phyloP scores from a whole-genome alignment of 2,888 invertebrate species.

The Pseudeuparius sepicola region DNA sequence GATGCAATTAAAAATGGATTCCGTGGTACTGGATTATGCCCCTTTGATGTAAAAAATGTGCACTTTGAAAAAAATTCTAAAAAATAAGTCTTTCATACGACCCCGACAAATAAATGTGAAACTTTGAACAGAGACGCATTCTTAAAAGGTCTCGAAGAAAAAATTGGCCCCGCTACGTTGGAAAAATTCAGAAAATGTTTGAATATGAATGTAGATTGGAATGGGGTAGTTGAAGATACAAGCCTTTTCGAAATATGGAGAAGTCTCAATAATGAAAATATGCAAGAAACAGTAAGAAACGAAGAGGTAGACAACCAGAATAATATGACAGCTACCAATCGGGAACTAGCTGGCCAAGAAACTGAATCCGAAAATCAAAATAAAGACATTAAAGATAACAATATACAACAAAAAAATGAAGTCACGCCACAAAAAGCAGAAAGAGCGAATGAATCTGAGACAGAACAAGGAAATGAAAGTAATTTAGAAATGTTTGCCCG shows the following conservation, averaged over 20 bases:
- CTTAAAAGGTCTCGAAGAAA: constrained; percentile 5
- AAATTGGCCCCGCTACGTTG: not conserved
- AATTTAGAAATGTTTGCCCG: no score
- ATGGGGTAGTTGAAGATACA: constrained; percentile 9
- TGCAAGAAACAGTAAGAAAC: constrained; percentile 3
- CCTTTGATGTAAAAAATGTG: not conserved
- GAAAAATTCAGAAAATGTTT: constrained; percentile 4
- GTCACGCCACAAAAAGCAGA: no score
- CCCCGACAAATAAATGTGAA: no score
- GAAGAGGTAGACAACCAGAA: not conserved
- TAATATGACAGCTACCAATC: not conserved
- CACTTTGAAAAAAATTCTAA: constrained; percentile 1
- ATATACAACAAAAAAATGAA: no score
- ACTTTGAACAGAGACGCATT: no score
- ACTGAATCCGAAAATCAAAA: not conserved
- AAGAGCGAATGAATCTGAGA: no score
- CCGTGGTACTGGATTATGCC: constrained; percentile 1
- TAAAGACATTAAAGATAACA: no score
- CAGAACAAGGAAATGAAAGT: no score
- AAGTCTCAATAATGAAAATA: constrained; percentile 5
- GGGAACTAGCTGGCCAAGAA: not conserved
- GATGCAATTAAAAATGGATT: constrained; percentile 1
- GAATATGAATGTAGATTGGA: constrained; percentile 5
- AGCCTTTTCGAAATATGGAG: constrained; percentile 11
- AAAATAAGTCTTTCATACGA: no score